Evolutionary conservation across 1,140 invertebrate species (phyloP).

Genomic region (Platorchestia sp.): DNA sequence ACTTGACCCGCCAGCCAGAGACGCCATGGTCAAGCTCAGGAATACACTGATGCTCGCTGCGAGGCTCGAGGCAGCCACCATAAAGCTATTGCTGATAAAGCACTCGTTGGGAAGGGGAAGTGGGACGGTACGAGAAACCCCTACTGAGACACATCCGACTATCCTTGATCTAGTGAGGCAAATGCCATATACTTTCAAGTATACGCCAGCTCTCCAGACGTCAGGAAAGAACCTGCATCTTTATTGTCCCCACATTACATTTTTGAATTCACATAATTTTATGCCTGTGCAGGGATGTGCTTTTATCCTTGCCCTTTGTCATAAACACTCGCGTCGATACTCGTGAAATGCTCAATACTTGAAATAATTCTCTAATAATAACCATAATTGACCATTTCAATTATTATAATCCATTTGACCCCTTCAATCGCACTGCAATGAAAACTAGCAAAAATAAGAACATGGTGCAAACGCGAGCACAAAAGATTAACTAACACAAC

Average conservation of each 20-base stretch:
- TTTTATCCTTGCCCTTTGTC: background rate
- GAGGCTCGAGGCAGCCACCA: too few species aligned
- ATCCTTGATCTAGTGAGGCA: background rate
- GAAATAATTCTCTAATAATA: background rate
- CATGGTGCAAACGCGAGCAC: background rate
- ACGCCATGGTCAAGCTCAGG: background rate
- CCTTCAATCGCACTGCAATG: background rate
- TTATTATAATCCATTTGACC: too few species aligned
- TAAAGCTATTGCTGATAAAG: too few species aligned
- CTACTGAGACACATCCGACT: too few species aligned
- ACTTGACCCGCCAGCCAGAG: background rate
- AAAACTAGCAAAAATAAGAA: background rate
- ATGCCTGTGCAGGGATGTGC: background rate
- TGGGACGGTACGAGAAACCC: too few species aligned
- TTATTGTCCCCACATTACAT: too few species aligned
- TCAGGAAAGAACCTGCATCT: too few species aligned
- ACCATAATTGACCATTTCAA: background rate
- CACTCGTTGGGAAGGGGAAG: too few species aligned
- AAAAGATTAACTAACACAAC: background rate
- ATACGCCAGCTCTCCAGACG: too few species aligned
- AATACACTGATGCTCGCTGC: background rate
- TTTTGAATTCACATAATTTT: background rate
- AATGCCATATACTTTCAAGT: background rate
- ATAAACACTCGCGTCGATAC: background rate
- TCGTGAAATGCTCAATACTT: background rate